These are phyloP conservation scores for Eospalax fontanierii DNA, from an alignment of 2,797 vertebrate genomes.

Conservation along the genomic window DNA sequence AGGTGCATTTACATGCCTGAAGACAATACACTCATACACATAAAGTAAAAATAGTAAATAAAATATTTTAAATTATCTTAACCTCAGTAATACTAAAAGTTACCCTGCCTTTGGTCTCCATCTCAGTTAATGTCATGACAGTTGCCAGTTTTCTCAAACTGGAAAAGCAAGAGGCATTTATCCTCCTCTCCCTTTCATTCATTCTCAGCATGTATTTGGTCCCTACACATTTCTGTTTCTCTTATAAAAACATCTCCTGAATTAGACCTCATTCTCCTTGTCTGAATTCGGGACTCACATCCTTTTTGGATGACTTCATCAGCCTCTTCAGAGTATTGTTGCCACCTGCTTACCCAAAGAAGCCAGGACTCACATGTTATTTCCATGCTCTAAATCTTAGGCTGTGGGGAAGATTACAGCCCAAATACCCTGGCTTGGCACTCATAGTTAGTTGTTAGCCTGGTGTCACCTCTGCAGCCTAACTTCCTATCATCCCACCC, in stretches of 20 bases:
- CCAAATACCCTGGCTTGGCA: neutral
- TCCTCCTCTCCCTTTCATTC: neutral
- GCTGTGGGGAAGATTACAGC: slow-evolving; percentile 25
- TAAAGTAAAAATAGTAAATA: no score
- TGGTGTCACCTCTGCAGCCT: neutral
- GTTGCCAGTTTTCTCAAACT: slow-evolving; percentile 51
- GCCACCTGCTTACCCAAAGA: neutral
- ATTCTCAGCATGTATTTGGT: slow-evolving; percentile 29
- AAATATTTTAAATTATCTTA: neutral
- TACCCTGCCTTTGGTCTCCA: slow-evolving; percentile 29
- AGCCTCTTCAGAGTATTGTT: slow-evolving; percentile 12
- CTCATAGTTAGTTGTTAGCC: slow-evolving; percentile 1
- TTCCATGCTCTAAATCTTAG: slow-evolving; percentile 26
- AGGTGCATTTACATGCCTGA: no score
- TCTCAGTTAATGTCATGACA: slow-evolving; percentile 41
- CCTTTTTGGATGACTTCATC: slow-evolving; percentile 14
- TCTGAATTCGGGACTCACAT: slow-evolving; percentile 17
- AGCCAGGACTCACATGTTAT: slow-evolving; percentile 31
- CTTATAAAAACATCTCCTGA: neutral
- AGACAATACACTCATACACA: no score
- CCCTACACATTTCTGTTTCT: neutral
- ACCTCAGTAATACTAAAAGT: neutral
- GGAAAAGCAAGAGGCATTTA: slow-evolving; percentile 51
- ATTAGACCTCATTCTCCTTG: slow-evolving; percentile 23
- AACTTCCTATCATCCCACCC: neutral